Evolutionary conservation across 1,140 invertebrate genomes (phyloP).

Genomic region (Laupala kohalensis): DNA sequence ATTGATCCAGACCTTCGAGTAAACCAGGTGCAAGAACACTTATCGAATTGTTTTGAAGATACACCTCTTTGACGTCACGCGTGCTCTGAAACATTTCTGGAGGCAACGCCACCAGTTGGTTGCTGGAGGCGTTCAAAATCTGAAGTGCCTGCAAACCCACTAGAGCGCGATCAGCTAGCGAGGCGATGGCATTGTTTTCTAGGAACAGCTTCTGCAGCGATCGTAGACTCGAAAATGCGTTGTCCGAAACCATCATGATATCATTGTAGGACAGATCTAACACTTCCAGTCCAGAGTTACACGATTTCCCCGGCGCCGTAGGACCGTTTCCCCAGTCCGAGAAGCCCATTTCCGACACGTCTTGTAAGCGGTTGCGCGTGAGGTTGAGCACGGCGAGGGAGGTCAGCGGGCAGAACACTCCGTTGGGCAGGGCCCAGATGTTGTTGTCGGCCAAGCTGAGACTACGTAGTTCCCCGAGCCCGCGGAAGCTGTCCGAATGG

Average conservation of each 20-base stretch:
- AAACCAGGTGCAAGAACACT: conserved; percentile 59
- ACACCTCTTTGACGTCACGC: conserved; percentile 50
- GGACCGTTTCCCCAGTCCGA: conserved; percentile 41
- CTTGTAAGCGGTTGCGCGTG: conserved; percentile 63
- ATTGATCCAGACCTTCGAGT: conserved; percentile 56
- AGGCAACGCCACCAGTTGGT: conserved; percentile 56
- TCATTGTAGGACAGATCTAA: conserved; percentile 64
- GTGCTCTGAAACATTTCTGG: conserved; percentile 57
- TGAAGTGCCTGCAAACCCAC: conserved; percentile 48
- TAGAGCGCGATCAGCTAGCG: conserved; percentile 55
- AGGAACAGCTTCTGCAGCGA: conserved; percentile 49
- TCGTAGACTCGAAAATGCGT: conserved; percentile 50
- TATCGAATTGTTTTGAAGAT: conserved; percentile 68
- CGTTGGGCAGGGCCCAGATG: conserved; percentile 58
- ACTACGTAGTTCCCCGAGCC: conserved; percentile 48
- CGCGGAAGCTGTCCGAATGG: conserved; percentile 51
- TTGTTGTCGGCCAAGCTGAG: conserved; percentile 69
- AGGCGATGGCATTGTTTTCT: conserved; percentile 58
- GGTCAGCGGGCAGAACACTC: conserved; percentile 59
- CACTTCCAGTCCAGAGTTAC: conserved; percentile 47
- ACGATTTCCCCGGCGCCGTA: conserved; percentile 35
- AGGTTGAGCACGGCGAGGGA: conserved; percentile 56
- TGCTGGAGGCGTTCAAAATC: conserved; percentile 62
- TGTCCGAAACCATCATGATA: conserved; percentile 49
- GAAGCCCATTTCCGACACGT: conserved; percentile 55